These are phyloP conservation scores for Hedya salicella DNA, from an alignment of 2,888 invertebrate species.

Conservation along the genomic window DNA sequence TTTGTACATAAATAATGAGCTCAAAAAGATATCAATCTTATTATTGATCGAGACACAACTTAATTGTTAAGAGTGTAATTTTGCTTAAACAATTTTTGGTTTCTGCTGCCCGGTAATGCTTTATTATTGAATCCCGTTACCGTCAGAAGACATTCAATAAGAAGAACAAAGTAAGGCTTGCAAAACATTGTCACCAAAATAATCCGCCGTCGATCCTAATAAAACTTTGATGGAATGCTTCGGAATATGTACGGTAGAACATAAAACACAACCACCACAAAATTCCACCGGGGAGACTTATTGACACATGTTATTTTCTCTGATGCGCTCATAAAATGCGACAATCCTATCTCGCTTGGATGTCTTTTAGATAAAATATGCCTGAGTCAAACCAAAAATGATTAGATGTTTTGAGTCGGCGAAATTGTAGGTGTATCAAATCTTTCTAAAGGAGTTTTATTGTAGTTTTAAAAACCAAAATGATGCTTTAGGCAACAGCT, in stretches of 20 bases:
- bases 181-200: conserved; percentile 40
- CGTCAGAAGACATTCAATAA: conserved; percentile 3
- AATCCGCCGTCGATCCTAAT: conserved; percentile 57
- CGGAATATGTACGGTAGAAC: conserved; percentile 58
- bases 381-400: conserved; percentile 48
- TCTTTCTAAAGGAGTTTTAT: conserved; percentile 10
- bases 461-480: not conserved
- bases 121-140: not conserved
- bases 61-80: too few relatives aligned
- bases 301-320: conserved; percentile 75
- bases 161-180: conserved; percentile 1
- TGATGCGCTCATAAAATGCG: conserved; percentile 70
- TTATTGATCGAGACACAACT: too few relatives aligned
- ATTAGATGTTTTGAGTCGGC: conserved; percentile 44
- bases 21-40: too few relatives aligned
- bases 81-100: too few relatives aligned
- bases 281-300: conserved; percentile 64
- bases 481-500: too few relatives aligned
- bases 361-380: conserved; percentile 65
- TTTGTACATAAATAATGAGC: too few relatives aligned
- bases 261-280: conserved; percentile 66
- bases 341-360: conserved; percentile 66
- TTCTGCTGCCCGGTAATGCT: too few relatives aligned
- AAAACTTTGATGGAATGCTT: conserved; percentile 67
- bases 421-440: not conserved